Conservation (phyloP, 2,888 invertebrate genomes). For the Pecten maximus region DNA sequence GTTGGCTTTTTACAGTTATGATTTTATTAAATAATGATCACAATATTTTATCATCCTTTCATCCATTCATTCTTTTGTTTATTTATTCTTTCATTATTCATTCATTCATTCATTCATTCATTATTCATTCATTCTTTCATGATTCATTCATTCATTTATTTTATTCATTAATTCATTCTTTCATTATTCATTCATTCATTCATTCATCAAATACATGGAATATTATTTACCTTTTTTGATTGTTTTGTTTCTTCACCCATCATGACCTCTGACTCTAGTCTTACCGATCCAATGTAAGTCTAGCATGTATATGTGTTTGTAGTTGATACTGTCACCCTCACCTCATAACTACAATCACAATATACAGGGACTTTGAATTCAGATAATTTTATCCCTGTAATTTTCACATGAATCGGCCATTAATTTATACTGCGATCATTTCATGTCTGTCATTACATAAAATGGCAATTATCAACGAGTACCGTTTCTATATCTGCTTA, state of each 20-base stretch:
- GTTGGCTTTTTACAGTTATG: background rate
- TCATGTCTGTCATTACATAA: background rate
- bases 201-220: background rate
- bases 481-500: background rate
- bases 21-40: background rate
- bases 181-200: background rate
- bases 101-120: background rate
- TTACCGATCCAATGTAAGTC: conserved; percentile 29
- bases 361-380: background rate
- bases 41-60: no score
- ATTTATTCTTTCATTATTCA: no score
- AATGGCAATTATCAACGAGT: no score
- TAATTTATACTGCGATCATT: background rate
- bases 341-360: conserved; percentile 13
- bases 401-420: background rate
- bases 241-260: background rate
- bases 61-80: background rate
- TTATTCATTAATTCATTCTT: background rate
- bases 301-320: conserved; percentile 23
- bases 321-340: background rate
- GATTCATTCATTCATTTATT: background rate
- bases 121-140: background rate
- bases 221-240: background rate
- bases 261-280: conserved; percentile 27
- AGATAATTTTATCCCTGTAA: background rate